phyloP scores from a whole-genome alignment of 37 sponge, comb jelly and placozoan species.

The Cliona cf. orientalis region DNA sequence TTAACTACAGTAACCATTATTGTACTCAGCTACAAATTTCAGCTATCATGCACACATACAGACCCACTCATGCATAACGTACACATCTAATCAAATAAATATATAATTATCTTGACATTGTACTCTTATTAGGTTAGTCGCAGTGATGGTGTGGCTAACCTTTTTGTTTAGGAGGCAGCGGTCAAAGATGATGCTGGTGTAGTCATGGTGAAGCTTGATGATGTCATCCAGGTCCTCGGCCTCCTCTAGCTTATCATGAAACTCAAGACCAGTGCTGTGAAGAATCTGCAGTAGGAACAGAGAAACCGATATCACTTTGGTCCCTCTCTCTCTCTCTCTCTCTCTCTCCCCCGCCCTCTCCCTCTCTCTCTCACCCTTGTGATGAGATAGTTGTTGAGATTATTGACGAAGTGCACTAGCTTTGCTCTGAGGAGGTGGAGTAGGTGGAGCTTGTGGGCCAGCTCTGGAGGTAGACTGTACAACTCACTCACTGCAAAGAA shows the following conservation, averaged over 20 bases:
- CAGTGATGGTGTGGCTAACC: constrained; percentile 22
- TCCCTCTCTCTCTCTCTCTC: no score
- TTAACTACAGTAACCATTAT: no score
- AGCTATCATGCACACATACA: neutral
- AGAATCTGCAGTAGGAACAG: constrained; percentile 40
- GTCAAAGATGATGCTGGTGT: constrained; percentile 42
- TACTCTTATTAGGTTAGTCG: neutral
- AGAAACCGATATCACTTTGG: no score
- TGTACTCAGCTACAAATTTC: no score
- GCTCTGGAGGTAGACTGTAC: no score
- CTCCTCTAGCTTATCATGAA: constrained; percentile 20
- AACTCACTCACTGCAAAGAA: no score
- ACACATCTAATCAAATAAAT: no score
- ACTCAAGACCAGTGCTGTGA: constrained; percentile 65
- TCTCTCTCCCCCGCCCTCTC: no score
- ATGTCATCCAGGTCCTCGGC: constrained; percentile 57
- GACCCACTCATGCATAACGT: neutral
- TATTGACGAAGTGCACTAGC: constrained; percentile 68
- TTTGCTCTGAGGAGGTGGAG: constrained; percentile 46
- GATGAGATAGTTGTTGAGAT: constrained; percentile 62
- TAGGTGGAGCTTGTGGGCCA: constrained; percentile 23
- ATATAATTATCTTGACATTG: neutral
- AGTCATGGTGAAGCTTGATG: constrained; percentile 40
- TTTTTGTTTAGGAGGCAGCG: constrained; percentile 70
- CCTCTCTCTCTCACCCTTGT: constrained; percentile 74